Evolutionary conservation across 1,140 invertebrate species (phyloP), one percentile per base, ranked within the genome.

Genomic region (Drosophila saltans): DNA sequence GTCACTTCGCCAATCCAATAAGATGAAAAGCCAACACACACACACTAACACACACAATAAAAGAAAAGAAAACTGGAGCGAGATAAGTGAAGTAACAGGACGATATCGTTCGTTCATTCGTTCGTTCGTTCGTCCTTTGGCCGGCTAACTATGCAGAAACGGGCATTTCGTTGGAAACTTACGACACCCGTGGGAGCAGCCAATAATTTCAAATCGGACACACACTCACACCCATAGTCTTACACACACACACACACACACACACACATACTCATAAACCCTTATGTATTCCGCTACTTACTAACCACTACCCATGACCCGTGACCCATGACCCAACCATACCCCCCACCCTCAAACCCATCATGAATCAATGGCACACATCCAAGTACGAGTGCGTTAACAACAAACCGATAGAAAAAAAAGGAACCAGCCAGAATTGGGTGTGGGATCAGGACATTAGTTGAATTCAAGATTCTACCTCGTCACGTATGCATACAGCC

Each of bases 161-260:
- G 55, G 65, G 69, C 69, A 72, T 70, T 76, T 33, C 72, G 76
- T 77, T 76, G 69, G 61, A 78, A 59, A 83, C 60, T 83, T 90
- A 90, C 82, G 86, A 90, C 86, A 90, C 86, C 86, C 86, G 72
- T 90, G 86, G 86, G 86, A 90, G 82, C 88, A 90, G 82, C 80
- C 82, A 90, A 90, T 90, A 90, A 90, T 86, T 82, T 85, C 86
- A 90, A 78, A 82, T 88, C 78, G 78, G 78, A 90, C 82, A 78
- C 72, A 64, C 52, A 48, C 64, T 70, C 55, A 72, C 43, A 45
- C 68, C 45, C 68, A 56, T 16, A 16, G 16, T 16, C 16, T 16
- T 16, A 16, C 16, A 48, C 64, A 72, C 55, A 72, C 43, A 45
- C 68, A 52, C 68, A 56, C 48, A 56, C 41, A 8, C 21, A 8